phyloP scores from a whole-genome alignment of 2,113 vertebrate genomes.

The Callopanchax toddi region DNA sequence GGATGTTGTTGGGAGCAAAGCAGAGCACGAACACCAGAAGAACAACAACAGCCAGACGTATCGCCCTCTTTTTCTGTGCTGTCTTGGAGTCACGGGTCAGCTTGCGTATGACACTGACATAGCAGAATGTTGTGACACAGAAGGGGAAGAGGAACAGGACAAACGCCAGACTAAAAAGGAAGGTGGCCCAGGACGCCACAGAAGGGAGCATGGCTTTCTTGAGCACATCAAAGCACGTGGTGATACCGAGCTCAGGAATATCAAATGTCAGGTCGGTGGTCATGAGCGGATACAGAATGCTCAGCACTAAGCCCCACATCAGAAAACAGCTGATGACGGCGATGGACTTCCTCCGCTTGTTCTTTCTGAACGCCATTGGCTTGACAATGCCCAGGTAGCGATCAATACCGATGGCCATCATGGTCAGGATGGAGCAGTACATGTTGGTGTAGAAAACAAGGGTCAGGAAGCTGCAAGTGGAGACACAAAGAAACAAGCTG shows the following conservation, averaged over 20 bases:
- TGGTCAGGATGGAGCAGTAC: conserved; percentile 92
- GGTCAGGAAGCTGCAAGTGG: conserved; percentile 74
- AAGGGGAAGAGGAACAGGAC: conserved; percentile 85
- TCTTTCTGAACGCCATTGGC: conserved; percentile 78
- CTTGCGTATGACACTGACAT: conserved; percentile 83
- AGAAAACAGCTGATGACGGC: conserved; percentile 76
- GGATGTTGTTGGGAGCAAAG: conserved; percentile 91
- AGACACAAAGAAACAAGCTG: neutral
- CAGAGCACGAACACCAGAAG: conserved; percentile 86
- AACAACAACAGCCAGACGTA: conserved; percentile 82
- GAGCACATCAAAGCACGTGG: conserved; percentile 93
- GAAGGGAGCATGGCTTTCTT: conserved; percentile 86
- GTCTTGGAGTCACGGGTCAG: conserved; percentile 74
- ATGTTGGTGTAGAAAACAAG: conserved; percentile 91
- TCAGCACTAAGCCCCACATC: conserved; percentile 84
- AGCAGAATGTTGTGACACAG: conserved; percentile 87
- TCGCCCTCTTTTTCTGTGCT: conserved; percentile 80
- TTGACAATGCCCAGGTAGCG: conserved; percentile 90
- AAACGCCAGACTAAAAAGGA: conserved; percentile 83
- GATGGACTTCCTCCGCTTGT: conserved; percentile 75
- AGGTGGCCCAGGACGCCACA: conserved; percentile 79
- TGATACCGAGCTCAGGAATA: conserved; percentile 81
- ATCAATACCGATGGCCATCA: conserved; percentile 90
- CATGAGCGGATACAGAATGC: conserved; percentile 83
- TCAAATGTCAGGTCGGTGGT: conserved; percentile 84